Conservation (phyloP, 2,888 invertebrate species). For the Patella depressa region DNA sequence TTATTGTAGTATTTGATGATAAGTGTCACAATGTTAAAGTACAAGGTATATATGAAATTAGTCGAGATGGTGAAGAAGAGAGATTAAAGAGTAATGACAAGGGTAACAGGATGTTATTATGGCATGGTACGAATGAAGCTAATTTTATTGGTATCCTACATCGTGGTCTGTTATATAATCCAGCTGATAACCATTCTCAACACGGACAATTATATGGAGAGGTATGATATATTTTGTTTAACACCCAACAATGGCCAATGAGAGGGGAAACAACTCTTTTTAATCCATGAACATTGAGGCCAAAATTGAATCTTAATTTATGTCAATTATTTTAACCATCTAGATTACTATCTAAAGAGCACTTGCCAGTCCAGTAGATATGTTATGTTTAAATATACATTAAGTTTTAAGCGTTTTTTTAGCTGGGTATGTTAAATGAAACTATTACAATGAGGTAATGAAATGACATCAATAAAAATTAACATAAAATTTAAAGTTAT, state of each 20-base stretch:
- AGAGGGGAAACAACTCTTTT: neutral
- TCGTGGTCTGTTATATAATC: constrained; percentile 71
- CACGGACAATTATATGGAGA: constrained; percentile 69
- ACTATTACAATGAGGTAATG: no score
- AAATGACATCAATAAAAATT: no score
- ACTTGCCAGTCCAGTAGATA: no score
- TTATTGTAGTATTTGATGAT: no score
- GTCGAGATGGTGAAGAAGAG: constrained; percentile 42
- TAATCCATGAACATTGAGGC: no score
- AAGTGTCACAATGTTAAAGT: constrained; percentile 22
- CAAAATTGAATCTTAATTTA: no score
- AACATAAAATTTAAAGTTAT: no score
- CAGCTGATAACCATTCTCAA: constrained; percentile 60
- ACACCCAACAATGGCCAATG: neutral
- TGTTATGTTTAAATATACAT: no score
- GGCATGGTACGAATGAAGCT: constrained; percentile 72
- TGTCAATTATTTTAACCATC: no score
- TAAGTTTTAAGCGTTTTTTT: no score
- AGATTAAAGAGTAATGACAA: constrained; percentile 34
- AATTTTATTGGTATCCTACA: constrained; percentile 73
- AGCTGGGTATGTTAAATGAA: no score
- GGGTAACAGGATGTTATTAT: constrained; percentile 61
- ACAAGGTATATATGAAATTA: constrained; percentile 50
- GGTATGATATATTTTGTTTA: constrained; percentile 41
- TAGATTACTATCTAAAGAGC: no score